phyloP scores from a whole-genome alignment of 2,113 vertebrate species.

The Lipophrys pholis region DNA sequence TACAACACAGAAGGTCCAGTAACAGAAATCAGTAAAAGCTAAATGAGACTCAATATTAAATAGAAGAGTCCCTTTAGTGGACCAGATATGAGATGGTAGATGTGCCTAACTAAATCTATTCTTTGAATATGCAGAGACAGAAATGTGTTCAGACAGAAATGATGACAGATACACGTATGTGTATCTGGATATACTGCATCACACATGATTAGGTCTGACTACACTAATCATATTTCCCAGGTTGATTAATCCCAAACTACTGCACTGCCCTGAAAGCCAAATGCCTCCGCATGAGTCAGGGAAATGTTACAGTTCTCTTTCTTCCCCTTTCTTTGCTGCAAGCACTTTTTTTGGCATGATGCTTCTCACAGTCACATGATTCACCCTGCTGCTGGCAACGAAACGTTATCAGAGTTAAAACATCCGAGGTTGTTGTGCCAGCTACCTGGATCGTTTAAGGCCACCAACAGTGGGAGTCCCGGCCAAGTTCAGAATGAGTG shows the following conservation, averaged over 20 bases:
- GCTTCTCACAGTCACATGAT: neutral
- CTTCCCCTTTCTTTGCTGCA: neutral
- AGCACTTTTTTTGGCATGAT: neutral
- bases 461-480: neutral
- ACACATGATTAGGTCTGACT: neutral
- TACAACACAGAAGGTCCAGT: neutral
- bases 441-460: neutral
- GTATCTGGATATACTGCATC: too few relatives aligned
- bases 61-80: too few relatives aligned
- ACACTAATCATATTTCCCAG: neutral
- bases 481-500: slow-evolving; percentile 6
- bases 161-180: too few relatives aligned
- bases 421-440: neutral
- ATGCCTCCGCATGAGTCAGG: neutral
- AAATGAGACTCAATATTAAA: too few relatives aligned
- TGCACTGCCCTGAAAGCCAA: neutral
- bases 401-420: slow-evolving; percentile 4
- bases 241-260: neutral
- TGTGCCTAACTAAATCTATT: neutral
- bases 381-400: neutral
- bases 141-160: neutral
- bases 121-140: slow-evolving; percentile 9
- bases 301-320: neutral
- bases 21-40: too few relatives aligned
- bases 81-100: neutral